Evolutionary conservation across 2,113 vertebrate species (phyloP), one percentile per base, ranked within the genome.

Genomic region (Scolopax mira): DNA sequence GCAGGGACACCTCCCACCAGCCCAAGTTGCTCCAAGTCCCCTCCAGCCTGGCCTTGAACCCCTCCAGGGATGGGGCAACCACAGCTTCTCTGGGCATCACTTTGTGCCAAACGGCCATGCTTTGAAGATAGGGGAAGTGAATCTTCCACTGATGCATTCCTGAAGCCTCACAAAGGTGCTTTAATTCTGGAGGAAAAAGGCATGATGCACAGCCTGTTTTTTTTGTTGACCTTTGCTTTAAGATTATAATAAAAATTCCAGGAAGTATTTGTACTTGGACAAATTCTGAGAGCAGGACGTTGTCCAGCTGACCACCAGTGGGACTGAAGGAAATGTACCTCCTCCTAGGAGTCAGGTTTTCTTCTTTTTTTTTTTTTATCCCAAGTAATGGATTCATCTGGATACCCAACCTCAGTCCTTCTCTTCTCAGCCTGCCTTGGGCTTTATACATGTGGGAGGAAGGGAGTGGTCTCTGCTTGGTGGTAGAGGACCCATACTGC

Each of bases 91-190:
- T 54, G 52, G 52, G 28, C 28, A 54, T 54, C 93, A 66, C 88
- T 54, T 39, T 78, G 82, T 86, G 91, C 80, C 95, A 95, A 91
- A 79, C 61, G 11, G 30, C 77, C 74, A 51, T 23, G 30, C 86
- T 96, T 96, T 91, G 95, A 97, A 96, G 82, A 89, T 69, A 89
- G 75, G 62, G 33, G 89, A 81, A 90, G 73, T 77, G 87, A 85
- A 86, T 81, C 66, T 78, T 80, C 62, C 4, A 1, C 2, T 6
- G 62, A 41, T 51, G 71, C 74, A 37, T 79, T 94, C 82, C 88
- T 95, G 67, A 57, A 92, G 42, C 49, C 25, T 55, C 70, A 87
- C 72, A 96, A 94, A 93, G 18, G 62, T 84, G 57, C 85, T 94
- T 93, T 85, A 72, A 93, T 90, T 89, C 57, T 58, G 58, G 42